Evolutionary conservation across 2,797 vertebrate genomes (phyloP).

Genomic region (Pristis pectinata): DNA sequence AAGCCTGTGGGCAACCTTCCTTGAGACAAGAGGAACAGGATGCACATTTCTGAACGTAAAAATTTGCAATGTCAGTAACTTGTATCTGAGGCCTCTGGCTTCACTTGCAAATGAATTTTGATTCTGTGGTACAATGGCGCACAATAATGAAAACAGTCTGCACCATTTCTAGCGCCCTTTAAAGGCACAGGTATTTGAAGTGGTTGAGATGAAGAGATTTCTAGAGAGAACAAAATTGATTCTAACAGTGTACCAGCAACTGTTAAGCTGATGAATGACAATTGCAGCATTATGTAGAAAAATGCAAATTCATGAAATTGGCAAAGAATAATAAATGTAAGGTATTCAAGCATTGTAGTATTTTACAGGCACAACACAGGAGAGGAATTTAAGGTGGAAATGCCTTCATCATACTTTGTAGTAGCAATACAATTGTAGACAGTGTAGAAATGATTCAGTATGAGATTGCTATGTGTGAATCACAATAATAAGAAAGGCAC

Average conservation of each 20-base stretch:
- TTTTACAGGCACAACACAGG: background rate
- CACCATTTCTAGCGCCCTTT: no score
- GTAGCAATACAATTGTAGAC: background rate
- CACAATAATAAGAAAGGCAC: background rate
- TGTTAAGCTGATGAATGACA: background rate
- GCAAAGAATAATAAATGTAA: background rate
- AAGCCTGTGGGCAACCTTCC: no score
- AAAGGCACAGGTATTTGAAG: background rate
- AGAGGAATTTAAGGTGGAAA: background rate
- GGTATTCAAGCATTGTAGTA: background rate
- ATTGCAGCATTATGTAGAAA: background rate
- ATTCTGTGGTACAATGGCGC: no score
- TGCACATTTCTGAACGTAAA: no score
- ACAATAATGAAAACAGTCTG: no score
- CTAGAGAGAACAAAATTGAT: background rate
- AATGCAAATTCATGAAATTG: background rate
- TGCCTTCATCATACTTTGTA: background rate
- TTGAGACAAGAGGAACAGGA: no score
- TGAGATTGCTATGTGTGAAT: background rate
- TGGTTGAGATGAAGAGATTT: background rate
- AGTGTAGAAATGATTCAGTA: background rate
- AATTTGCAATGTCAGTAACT: no score
- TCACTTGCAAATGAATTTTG: no score
- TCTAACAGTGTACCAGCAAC: background rate
- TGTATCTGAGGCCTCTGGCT: no score